Evolutionary conservation across 1,140 invertebrate species (phyloP).

Genomic region (Hesperophylax magnus): DNA sequence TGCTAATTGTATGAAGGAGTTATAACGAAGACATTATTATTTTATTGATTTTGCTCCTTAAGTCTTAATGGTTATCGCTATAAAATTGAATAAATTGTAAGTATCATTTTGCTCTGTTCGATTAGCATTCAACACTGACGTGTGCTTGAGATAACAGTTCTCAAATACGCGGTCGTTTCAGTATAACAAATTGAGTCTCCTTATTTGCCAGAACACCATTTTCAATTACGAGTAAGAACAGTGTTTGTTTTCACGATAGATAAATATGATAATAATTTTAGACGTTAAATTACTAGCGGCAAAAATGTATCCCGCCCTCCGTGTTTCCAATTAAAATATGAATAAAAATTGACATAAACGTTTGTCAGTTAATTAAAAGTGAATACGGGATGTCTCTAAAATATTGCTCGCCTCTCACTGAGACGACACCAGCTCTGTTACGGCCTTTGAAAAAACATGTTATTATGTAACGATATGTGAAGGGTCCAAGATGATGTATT

Average conservation of each 20-base stretch:
- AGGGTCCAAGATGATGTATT: constrained; percentile 5
- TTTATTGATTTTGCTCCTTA: too few relatives aligned
- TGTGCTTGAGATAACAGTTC: too few relatives aligned
- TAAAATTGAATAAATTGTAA: too few relatives aligned
- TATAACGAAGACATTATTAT: too few relatives aligned
- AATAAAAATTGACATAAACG: constrained; percentile 28
- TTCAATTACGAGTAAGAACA: constrained; percentile 1
- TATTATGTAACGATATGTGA: constrained; percentile 29
- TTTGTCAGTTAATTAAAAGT: constrained; percentile 31
- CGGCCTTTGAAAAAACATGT: constrained; percentile 13
- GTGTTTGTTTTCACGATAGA: neutral
- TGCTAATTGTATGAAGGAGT: too few relatives aligned
- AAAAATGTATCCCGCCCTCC: constrained; percentile 5
- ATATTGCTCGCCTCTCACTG: neutral
- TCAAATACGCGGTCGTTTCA: too few relatives aligned
- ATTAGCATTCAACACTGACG: too few relatives aligned
- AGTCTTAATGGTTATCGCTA: too few relatives aligned
- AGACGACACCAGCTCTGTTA: neutral
- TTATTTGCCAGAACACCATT: neutral
- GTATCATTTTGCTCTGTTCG: too few relatives aligned
- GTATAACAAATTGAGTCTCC: too few relatives aligned
- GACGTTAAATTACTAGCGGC: constrained; percentile 9
- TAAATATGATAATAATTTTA: constrained; percentile 11
- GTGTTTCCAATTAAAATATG: constrained; percentile 27
- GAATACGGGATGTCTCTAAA: constrained; percentile 12